These are phyloP conservation scores for Danaus chrysippus DNA, from an alignment of 2,888 invertebrate genomes.

Conservation along the genomic window DNA sequence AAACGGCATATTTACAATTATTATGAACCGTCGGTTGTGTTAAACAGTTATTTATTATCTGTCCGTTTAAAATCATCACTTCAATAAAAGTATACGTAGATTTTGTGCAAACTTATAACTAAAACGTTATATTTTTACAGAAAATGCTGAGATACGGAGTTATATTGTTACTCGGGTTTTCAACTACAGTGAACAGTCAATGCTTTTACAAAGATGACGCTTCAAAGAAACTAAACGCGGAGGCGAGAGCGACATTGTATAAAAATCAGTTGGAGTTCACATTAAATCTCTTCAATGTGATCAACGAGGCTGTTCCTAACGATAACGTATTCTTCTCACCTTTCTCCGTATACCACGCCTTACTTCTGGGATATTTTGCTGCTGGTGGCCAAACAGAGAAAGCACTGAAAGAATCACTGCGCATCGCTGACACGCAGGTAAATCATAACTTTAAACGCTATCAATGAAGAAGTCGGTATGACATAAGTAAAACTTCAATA, in stretches of 20 bases:
- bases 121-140: neutral
- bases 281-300: constrained; percentile 82
- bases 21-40: neutral
- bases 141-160: constrained; percentile 53
- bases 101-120: neutral
- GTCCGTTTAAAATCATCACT: neutral
- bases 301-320: constrained; percentile 81
- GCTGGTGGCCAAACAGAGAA: constrained; percentile 85
- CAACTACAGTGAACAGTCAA: constrained; percentile 56
- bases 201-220: constrained; percentile 70
- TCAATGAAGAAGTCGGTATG: neutral
- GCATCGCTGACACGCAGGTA: constrained; percentile 79
- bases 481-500: neutral
- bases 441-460: constrained; percentile 27
- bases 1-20: neutral
- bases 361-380: constrained; percentile 88
- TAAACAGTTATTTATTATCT: constrained; percentile 5
- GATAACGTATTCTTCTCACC: constrained; percentile 94
- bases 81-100: too few species aligned
- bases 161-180: constrained; percentile 43
- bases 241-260: constrained; percentile 56
- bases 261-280: constrained; percentile 83
- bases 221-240: constrained; percentile 64
- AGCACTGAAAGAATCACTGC: constrained; percentile 80
- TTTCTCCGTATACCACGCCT: constrained; percentile 89